phyloP scores from a whole-genome alignment of 2,888 invertebrate species.

The Pseudococcus jackbeardsleyi region DNA sequence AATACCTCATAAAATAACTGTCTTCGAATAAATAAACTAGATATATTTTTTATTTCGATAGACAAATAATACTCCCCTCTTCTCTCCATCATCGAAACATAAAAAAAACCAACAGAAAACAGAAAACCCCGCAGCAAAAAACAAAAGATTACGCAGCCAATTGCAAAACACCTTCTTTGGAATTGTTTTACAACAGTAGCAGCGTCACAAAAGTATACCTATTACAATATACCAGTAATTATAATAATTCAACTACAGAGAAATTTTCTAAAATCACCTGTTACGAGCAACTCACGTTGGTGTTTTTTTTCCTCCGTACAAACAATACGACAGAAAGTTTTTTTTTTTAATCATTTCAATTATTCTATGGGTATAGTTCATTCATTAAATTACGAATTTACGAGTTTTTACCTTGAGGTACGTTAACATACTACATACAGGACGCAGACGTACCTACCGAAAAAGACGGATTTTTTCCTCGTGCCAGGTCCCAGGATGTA shows the following conservation, averaged over 20 bases:
- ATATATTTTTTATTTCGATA: background rate
- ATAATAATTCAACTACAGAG: background rate
- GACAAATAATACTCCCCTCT: background rate
- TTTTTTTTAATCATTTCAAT: conserved; percentile 1
- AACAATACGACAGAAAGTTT: background rate
- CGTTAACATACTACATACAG: background rate
- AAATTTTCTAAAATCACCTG: background rate
- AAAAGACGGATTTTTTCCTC: background rate
- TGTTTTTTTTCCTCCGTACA: background rate
- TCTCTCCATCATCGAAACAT: background rate
- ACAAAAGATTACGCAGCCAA: background rate
- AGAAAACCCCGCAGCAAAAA: background rate
- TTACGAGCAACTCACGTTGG: background rate
- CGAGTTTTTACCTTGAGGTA: background rate
- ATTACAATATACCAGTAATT: background rate
- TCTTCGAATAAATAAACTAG: too few species aligned
- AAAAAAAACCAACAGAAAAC: background rate
- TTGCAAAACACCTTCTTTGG: background rate
- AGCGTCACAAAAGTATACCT: background rate
- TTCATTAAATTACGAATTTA: background rate
- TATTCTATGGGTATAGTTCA: background rate
- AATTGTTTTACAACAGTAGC: background rate
- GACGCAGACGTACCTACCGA: background rate
- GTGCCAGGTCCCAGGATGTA: background rate
- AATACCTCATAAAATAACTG: too few species aligned